Evolutionary conservation across 2,797 vertebrate species (phyloP).

Genomic region (Poeciliopsis presidionis): DNA sequence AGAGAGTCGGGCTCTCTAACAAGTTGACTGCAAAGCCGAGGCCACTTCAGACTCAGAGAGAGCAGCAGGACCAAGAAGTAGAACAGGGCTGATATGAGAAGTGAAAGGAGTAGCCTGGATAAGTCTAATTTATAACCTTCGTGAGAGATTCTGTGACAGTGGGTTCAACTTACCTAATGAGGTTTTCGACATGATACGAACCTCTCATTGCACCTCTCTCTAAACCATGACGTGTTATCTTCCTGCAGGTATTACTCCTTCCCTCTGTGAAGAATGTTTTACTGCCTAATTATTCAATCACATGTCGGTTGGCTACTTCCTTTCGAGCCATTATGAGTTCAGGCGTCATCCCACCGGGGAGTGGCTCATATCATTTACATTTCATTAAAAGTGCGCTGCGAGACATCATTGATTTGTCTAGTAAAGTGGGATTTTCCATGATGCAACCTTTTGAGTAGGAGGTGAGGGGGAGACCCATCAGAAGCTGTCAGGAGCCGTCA

Average conservation of each 20-base stretch:
- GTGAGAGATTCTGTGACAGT: slow-evolving; percentile 39
- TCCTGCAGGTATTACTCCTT: slow-evolving; percentile 44
- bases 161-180: slow-evolving; percentile 46
- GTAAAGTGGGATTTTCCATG: slow-evolving; percentile 70
- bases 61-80: slow-evolving; percentile 24
- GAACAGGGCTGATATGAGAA: slow-evolving; percentile 23
- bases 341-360: slow-evolving; percentile 65
- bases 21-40: slow-evolving; percentile 52
- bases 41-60: slow-evolving; percentile 44
- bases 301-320: slow-evolving; percentile 63
- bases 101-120: slow-evolving; percentile 37
- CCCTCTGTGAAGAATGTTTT: slow-evolving; percentile 59
- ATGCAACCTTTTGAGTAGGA: slow-evolving; percentile 61
- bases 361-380: slow-evolving; percentile 72
- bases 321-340: slow-evolving; percentile 53
- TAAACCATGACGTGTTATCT: slow-evolving; percentile 43
- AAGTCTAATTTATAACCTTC: slow-evolving; percentile 53
- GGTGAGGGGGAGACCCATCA: slow-evolving; percentile 62
- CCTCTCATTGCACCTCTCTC: slow-evolving; percentile 38
- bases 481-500: slow-evolving; percentile 78
- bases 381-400: slow-evolving; percentile 69
- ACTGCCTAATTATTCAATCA: slow-evolving; percentile 68
- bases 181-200: slow-evolving; percentile 43
- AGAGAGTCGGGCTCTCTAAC: slow-evolving; percentile 51
- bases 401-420: slow-evolving; percentile 68